These are phyloP conservation scores for Cosmia pyralina DNA, from an alignment of 2,888 invertebrate genomes.

Conservation along the genomic window DNA sequence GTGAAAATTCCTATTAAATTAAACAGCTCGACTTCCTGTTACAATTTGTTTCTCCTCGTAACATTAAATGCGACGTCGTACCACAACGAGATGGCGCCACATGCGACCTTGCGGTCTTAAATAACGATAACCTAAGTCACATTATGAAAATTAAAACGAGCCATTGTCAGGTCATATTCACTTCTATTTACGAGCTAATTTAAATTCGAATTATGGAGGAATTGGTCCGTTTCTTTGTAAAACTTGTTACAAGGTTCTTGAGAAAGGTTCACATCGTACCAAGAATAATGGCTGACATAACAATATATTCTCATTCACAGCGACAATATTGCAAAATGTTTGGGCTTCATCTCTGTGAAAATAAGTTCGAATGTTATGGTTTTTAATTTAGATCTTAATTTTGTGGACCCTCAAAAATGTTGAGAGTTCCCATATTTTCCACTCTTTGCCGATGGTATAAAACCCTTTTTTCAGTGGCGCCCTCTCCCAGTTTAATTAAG, in stretches of 20 bases:
- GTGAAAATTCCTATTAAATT: slow-evolving; percentile 49
- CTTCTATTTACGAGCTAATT: slow-evolving; percentile 49
- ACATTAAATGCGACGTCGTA: slow-evolving; percentile 67
- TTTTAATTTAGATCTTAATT: slow-evolving; percentile 73
- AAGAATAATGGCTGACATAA: slow-evolving; percentile 55
- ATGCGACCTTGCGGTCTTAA: slow-evolving; percentile 66
- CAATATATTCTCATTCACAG: slow-evolving; percentile 60
- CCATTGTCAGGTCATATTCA: slow-evolving; percentile 56
- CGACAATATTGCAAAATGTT: slow-evolving; percentile 53
- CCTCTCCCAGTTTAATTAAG: slow-evolving; percentile 75
- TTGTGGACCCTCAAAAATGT: slow-evolving; percentile 62
- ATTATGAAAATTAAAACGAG: slow-evolving; percentile 69
- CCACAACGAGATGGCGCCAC: slow-evolving; percentile 71
- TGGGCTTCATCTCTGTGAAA: slow-evolving; percentile 41
- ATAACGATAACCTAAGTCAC: slow-evolving; percentile 63
- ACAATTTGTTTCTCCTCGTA: slow-evolving; percentile 40
- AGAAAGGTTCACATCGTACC: slow-evolving; percentile 32
- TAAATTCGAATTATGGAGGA: slow-evolving; percentile 42
- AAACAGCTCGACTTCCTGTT: slow-evolving; percentile 31
- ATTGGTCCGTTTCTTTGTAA: slow-evolving; percentile 44
- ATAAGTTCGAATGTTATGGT: slow-evolving; percentile 58
- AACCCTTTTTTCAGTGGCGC: slow-evolving; percentile 73
- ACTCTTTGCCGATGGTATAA: slow-evolving; percentile 63
- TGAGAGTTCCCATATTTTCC: slow-evolving; percentile 52
- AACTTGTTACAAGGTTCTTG: slow-evolving; percentile 58